phyloP scores from a whole-genome alignment of 2,113 vertebrate genomes.

The Osmerus mordax region DNA sequence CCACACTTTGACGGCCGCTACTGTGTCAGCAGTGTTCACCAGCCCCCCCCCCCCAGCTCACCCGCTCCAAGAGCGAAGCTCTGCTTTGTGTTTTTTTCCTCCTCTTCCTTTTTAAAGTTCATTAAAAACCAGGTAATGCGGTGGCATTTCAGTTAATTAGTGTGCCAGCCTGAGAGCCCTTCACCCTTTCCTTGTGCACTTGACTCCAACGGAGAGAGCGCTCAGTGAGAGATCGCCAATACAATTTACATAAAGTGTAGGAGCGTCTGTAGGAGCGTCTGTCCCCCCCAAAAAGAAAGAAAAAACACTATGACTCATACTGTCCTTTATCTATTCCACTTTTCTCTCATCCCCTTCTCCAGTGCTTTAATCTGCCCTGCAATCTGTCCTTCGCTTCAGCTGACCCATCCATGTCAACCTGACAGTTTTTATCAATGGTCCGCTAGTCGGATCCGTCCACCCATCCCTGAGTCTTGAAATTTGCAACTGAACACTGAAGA shows the following conservation, averaged over 20 bases:
- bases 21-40: conserved; percentile 5
- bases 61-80: too few relatives aligned
- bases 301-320: background rate
- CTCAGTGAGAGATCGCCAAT: background rate
- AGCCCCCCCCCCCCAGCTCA: conserved; percentile 3
- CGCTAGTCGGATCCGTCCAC: too few relatives aligned
- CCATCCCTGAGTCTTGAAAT: too few relatives aligned
- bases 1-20: conserved; percentile 13
- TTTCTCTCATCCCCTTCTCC: background rate
- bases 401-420: too few relatives aligned
- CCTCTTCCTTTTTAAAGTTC: conserved; percentile 21
- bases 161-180: conserved; percentile 27
- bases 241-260: conserved; percentile 1
- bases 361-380: background rate
- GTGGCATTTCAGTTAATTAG: conserved; percentile 51
- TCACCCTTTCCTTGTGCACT: conserved; percentile 35
- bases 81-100: background rate
- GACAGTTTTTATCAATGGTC: background rate
- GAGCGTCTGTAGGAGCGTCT: background rate
- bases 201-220: conserved; percentile 28
- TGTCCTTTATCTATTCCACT: background rate
- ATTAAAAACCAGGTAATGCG: conserved; percentile 32
- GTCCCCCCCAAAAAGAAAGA: background rate
- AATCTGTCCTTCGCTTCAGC: background rate
- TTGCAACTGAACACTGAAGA: too few relatives aligned